Conservation (phyloP, 2,797 vertebrate genomes). For the Chloroceryle amazona region DNA sequence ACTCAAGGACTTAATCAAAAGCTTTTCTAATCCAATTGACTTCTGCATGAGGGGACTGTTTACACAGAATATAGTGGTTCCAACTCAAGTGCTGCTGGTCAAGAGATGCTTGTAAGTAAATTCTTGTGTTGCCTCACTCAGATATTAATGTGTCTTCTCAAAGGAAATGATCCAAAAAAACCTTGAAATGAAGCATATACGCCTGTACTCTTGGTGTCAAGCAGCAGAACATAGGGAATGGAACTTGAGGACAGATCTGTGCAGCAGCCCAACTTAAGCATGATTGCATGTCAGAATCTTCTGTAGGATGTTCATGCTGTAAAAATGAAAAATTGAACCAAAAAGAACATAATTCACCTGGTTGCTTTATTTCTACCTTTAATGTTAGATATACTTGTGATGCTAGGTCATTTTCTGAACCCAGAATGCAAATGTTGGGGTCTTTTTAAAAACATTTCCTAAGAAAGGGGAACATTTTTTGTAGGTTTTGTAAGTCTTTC, state of each 20-base stretch:
- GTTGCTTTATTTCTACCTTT: neutral
- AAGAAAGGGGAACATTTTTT: neutral
- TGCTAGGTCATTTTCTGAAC: neutral
- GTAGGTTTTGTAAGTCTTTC: neutral
- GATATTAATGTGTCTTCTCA: neutral
- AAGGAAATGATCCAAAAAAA: neutral
- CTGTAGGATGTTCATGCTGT: neutral
- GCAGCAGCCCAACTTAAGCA: neutral
- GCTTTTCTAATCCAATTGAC: neutral
- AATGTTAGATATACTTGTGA: neutral
- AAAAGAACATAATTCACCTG: neutral
- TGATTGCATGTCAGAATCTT: neutral
- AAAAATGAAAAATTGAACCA: neutral
- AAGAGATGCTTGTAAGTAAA: neutral
- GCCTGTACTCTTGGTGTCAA: neutral
- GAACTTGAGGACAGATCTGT: neutral
- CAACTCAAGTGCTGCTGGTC: neutral
- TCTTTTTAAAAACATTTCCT: neutral
- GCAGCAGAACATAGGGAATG: neutral
- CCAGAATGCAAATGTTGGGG: neutral
- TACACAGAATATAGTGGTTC: neutral
- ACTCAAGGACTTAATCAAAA: neutral
- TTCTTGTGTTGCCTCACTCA: neutral
- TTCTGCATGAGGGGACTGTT: neutral
- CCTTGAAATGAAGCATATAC: neutral